Base-by-base conservation (phyloP, 1,140 invertebrate species). In the Zophobas atratus region DNA sequence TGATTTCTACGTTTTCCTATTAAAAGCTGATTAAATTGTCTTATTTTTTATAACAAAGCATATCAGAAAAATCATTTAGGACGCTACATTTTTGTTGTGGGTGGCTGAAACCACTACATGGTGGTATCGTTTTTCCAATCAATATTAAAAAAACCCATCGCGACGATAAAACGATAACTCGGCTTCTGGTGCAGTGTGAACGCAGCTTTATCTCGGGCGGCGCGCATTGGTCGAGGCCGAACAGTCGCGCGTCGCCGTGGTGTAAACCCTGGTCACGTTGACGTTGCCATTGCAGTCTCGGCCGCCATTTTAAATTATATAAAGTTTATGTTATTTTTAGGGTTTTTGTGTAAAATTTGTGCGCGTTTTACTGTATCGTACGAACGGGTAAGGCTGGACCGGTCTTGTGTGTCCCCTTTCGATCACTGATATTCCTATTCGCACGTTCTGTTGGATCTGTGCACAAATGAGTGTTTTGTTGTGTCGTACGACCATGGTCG, bases 181-280 rank as follows among this genome's bases (percentile, higher is more conserved):
- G n/a, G 60, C 38, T 67, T 67, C n/a, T 41, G 39, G 39, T 67
- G 60, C 60, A 67, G 60, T 67, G 60, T 67, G 60, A 67, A 43
- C 41, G 2, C 38, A 39, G 60, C 60, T 76, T 76, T 67, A 53
- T 75, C 57, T 48, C 57, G 60, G 38, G 39, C 38, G 72, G 39
- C 67, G 71, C 73, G 78, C 80, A 63, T 76, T 83, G 83, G 83
- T 85, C 86, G 87, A 87, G 87, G 88, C 84, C 87, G 84, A 87
- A 89, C 89, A 90, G 92, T 90, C 92, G 92, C 92, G 92, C 81
- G 73, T 79, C 73, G 39, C 73, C 91, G 89, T 20, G 20, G 20
- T 91, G 91, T 92, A 90, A 91, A 92, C 91, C 91, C 92, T 91
- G 91, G 86, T 93, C 92, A 93, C 92, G 92, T 92, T 93, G 92